A percentile compares a stretch with the other conserved stretches of the same genome.
Evolutionary conservation across 30 jellyfish, hydroid and myxozoan genomes (phyloP).

Genomic region (Aurelia aurita complex sp. Pacific): DNA sequence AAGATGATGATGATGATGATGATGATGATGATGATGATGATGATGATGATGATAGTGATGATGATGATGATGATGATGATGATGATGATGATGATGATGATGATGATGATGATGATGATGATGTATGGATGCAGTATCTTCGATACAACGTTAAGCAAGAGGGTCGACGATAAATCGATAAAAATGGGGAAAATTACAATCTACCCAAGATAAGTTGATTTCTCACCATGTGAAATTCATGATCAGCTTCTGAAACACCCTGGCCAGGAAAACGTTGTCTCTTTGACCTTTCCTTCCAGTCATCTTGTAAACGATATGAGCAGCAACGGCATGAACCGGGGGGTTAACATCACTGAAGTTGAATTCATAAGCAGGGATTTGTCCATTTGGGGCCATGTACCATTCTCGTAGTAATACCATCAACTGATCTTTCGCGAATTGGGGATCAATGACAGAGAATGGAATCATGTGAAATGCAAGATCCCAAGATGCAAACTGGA

Average conservation of each 20-base stretch:
- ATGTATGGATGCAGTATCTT: not conserved
- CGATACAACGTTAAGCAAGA: no score
- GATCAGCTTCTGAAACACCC: conserved; percentile 90
- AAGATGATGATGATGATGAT: not conserved
- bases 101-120: not conserved
- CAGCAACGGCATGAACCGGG: conserved; percentile 94
- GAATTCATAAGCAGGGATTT: conserved; percentile 94
- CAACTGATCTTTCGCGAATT: conserved; percentile 74
- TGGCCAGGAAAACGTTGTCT: conserved; percentile 77
- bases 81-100: not conserved
- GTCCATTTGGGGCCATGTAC: conserved; percentile 98
- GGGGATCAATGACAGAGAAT: conserved; percentile 82
- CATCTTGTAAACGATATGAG: conserved; percentile 75
- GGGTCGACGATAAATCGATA: no score
- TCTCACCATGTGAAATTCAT: conserved; percentile 92
- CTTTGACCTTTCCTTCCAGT: conserved; percentile 82
- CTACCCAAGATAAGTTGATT: not conserved
- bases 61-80: not conserved
- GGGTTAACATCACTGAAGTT: conserved; percentile 93
- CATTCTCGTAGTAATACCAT: conserved; percentile 83
- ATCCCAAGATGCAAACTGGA: conserved; percentile 94
- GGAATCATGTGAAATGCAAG: conserved; percentile 95
- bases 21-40: not conserved
- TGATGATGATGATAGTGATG: not conserved
- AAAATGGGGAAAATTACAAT: no score